phyloP scores from a whole-genome alignment of 2,888 invertebrate species.

The Oscheius myriophilus region DNA sequence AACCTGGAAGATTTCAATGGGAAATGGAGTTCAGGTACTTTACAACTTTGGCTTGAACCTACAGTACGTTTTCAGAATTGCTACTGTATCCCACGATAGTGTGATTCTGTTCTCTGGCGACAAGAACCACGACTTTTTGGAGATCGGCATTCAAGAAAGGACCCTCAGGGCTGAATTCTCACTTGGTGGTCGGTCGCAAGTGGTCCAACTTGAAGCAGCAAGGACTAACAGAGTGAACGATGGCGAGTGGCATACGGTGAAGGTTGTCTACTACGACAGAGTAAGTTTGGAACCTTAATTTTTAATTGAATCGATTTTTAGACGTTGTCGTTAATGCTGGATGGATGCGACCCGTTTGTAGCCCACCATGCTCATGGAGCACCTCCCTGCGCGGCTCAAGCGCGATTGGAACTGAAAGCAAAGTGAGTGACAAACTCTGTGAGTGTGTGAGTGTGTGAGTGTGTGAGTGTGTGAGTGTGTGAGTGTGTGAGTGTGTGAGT shows the following conservation, averaged over 20 bases:
- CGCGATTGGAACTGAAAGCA: slow-evolving; percentile 53
- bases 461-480: not conserved
- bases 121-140: slow-evolving; percentile 56
- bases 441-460: not conserved
- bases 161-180: slow-evolving; percentile 52
- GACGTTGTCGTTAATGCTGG: slow-evolving; percentile 57
- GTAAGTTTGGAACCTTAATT: slow-evolving; percentile 36
- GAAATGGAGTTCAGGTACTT: slow-evolving; percentile 47
- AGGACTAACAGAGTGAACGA: slow-evolving; percentile 53
- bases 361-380: slow-evolving; percentile 43
- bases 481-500: too few relatives aligned
- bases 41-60: not conserved
- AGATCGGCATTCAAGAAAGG: slow-evolving; percentile 59
- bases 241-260: slow-evolving; percentile 66
- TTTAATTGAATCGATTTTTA: slow-evolving; percentile 16
- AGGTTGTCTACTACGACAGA: slow-evolving; percentile 54
- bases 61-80: slow-evolving; percentile 43
- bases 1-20: slow-evolving; percentile 53
- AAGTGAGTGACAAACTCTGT: slow-evolving; percentile 41
- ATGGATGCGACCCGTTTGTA: slow-evolving; percentile 59
- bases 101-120: slow-evolving; percentile 61
- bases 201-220: slow-evolving; percentile 55
- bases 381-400: slow-evolving; percentile 56
- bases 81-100: slow-evolving; percentile 61
- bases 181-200: slow-evolving; percentile 49